A percentile compares a stretch with the other conserved stretches of the same genome.
These are phyloP conservation scores for Lacerta bilineata DNA, from an alignment of 2,797 vertebrate species.

Conservation along the genomic window DNA sequence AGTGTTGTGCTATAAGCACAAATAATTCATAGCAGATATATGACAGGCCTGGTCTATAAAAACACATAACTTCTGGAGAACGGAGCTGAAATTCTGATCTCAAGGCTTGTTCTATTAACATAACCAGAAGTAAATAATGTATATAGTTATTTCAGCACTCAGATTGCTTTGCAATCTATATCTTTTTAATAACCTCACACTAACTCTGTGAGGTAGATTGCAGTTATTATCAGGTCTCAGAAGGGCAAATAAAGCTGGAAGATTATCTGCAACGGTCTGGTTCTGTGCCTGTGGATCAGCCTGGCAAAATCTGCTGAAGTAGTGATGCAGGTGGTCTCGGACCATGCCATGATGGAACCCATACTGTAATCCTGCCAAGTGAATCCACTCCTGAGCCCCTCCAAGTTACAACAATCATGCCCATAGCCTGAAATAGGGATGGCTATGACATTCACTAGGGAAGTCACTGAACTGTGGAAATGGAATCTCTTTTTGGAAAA, in stretches of 20 bases:
- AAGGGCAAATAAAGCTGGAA: not conserved
- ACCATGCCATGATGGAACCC: too few species aligned
- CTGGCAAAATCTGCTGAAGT: too few species aligned
- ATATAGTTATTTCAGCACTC: conserved; percentile 23
- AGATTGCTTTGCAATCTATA: conserved; percentile 11
- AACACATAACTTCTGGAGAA: conserved; percentile 34
- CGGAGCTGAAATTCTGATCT: conserved; percentile 28
- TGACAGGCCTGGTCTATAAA: conserved; percentile 16
- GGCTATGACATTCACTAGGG: too few species aligned
- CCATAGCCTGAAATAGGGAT: too few species aligned
- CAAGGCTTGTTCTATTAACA: conserved; percentile 18
- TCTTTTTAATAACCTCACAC: conserved; percentile 12
- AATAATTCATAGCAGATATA: conserved; percentile 49
- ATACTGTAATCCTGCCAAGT: too few species aligned
- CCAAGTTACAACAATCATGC: too few species aligned
- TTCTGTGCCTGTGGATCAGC: too few species aligned
- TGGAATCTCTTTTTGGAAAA: too few species aligned
- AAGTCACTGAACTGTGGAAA: too few species aligned
- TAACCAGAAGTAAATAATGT: not conserved
- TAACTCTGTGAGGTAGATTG: not conserved
- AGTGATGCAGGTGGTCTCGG: too few species aligned
- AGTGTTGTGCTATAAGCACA: conserved; percentile 17
- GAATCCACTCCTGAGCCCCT: too few species aligned
- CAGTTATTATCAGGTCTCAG: not conserved
- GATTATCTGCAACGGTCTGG: not conserved